Conservation (phyloP, 2,888 invertebrate species). For the Ectemnius cavifrons region DNA sequence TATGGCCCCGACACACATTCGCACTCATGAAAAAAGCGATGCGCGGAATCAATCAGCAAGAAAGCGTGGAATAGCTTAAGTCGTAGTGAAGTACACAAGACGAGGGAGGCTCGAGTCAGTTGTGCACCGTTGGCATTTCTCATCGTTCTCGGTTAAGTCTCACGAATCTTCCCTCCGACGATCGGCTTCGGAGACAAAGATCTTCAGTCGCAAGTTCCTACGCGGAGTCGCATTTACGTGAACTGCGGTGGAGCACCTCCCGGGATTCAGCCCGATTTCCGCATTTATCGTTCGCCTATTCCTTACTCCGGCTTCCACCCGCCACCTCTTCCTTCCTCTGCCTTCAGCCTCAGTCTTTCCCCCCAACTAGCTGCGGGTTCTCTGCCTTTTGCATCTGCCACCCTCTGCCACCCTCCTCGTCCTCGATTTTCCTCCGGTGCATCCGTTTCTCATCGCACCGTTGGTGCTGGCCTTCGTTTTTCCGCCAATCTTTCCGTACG, state of each 20-base stretch:
- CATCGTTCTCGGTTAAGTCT: constrained; percentile 43
- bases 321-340: constrained; percentile 6
- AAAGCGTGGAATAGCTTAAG: constrained; percentile 7
- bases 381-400: background rate
- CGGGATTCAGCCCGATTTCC: constrained; percentile 53
- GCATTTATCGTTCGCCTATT: constrained; percentile 40
- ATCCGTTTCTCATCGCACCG: constrained; percentile 14
- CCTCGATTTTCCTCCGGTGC: constrained; percentile 42
- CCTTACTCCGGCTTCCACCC: constrained; percentile 20
- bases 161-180: constrained; percentile 51
- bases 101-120: constrained; percentile 9
- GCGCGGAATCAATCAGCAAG: constrained; percentile 4
- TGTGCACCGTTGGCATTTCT: constrained; percentile 32
- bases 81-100: constrained; percentile 1
- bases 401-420: background rate
- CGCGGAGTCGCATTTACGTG: constrained; percentile 53
- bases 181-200: constrained; percentile 53
- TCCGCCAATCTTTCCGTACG: constrained; percentile 2
- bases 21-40: background rate
- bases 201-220: constrained; percentile 35
- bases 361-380: background rate
- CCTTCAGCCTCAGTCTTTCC: background rate
- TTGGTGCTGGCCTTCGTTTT: background rate
- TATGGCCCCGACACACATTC: no score
- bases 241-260: constrained; percentile 52